Percentiles rank a stretch among this genome's conserved stretches.
Conservation (phyloP, 2,113 vertebrate genomes). For the Fukomys damarensis region DNA sequence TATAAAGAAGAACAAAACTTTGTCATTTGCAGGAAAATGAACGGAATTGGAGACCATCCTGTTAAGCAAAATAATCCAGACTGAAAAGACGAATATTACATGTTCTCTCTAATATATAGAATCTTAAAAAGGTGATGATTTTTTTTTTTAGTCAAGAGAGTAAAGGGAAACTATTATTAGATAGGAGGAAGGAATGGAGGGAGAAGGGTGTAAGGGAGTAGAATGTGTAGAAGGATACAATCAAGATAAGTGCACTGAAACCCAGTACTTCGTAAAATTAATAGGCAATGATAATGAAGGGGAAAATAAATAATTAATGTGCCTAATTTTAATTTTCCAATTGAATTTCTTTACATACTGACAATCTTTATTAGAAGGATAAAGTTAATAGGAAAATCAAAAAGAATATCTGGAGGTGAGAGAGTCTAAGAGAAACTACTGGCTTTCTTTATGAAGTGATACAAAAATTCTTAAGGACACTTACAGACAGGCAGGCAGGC, state of each 20-base stretch:
- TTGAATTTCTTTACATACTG: background rate
- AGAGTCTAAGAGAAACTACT: background rate
- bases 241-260: background rate
- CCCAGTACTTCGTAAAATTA: background rate
- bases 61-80: background rate
- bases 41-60: background rate
- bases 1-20: background rate
- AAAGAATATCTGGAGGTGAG: background rate
- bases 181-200: background rate
- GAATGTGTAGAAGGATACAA: background rate
- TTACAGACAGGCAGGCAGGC: background rate
- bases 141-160: background rate
- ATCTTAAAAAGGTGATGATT: background rate
- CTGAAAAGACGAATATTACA: background rate
- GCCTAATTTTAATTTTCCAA: background rate
- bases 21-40: background rate
- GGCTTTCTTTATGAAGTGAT: background rate
- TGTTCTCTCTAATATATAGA: background rate
- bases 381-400: background rate
- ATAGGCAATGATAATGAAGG: background rate
- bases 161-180: background rate
- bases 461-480: background rate
- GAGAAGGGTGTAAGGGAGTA: background rate
- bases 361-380: background rate
- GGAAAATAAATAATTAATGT: background rate